Conservation (phyloP, 2,797 vertebrate species). For the Jordanella pulchra region DNA sequence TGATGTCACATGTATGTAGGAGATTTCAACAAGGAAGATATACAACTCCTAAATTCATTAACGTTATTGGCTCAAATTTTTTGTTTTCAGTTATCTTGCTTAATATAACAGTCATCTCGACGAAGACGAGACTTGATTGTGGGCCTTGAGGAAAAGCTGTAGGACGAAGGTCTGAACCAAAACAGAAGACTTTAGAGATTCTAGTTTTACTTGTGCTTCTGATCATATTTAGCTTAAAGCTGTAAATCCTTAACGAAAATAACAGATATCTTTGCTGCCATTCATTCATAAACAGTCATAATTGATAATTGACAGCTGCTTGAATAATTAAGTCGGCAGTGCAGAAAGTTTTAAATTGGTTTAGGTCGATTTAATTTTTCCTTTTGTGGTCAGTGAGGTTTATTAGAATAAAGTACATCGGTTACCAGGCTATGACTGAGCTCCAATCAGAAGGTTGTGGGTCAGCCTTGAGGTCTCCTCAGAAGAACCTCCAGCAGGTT, state of each 20-base stretch:
- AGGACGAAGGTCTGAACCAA: neutral
- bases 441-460: neutral
- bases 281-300: neutral
- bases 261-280: conserved; percentile 20
- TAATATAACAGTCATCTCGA: no score
- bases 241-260: conserved; percentile 30
- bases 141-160: no score
- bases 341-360: conserved; percentile 16
- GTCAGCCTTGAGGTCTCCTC: neutral
- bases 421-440: conserved; percentile 7
- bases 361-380: conserved; percentile 1
- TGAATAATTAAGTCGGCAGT: conserved; percentile 16
- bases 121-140: no score
- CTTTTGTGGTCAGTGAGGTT: conserved; percentile 4
- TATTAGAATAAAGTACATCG: conserved; percentile 22
- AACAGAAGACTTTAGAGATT: conserved; percentile 16
- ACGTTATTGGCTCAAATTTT: no score
- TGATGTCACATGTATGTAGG: no score
- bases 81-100: no score
- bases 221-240: conserved; percentile 28
- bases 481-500: no score
- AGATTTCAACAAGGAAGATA: no score
- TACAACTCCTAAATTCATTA: no score
- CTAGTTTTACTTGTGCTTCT: conserved; percentile 53
- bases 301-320: neutral